Conservation (phyloP, 2,888 invertebrate species). For the Drosophila vallismaia region DNA sequence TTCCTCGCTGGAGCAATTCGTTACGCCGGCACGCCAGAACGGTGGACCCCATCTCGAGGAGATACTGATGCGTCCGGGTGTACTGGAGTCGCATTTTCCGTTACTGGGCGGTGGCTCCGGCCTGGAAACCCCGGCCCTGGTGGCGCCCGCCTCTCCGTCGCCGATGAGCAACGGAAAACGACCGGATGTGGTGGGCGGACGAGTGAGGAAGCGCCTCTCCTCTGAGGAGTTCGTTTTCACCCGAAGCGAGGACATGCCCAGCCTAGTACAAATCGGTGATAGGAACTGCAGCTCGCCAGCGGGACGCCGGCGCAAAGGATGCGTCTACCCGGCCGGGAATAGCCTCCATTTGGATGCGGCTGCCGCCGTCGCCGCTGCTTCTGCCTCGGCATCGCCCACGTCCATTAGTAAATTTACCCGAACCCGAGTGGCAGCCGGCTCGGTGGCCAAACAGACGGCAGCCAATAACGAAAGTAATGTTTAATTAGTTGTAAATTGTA, state of each 20-base stretch:
- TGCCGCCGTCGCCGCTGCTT: slow-evolving; percentile 9
- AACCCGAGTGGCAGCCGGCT: slow-evolving; percentile 57
- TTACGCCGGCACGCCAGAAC: slow-evolving; percentile 59
- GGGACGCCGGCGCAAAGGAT: slow-evolving; percentile 87
- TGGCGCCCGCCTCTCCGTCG: slow-evolving; percentile 60
- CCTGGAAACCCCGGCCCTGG: slow-evolving; percentile 61
- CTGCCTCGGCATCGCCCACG: slow-evolving; percentile 51
- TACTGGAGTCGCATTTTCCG: slow-evolving; percentile 84
- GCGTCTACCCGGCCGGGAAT: slow-evolving; percentile 85
- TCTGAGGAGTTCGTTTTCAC: slow-evolving; percentile 82
- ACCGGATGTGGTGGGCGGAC: slow-evolving; percentile 70
- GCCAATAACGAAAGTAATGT: slow-evolving; percentile 79
- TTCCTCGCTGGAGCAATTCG: slow-evolving; percentile 80
- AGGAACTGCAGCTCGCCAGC: slow-evolving; percentile 83
- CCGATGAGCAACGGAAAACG: slow-evolving; percentile 52
- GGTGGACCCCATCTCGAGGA: slow-evolving; percentile 53
- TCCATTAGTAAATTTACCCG: slow-evolving; percentile 72
- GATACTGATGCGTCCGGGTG: slow-evolving; percentile 77
- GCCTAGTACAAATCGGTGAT: slow-evolving; percentile 84
- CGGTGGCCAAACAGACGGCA: slow-evolving; percentile 30
- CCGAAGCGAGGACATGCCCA: slow-evolving; percentile 85
- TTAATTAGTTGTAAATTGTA: slow-evolving; percentile 67
- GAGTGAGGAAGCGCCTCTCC: slow-evolving; percentile 80
- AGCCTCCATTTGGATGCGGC: slow-evolving; percentile 57
- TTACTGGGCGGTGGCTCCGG: slow-evolving; percentile 57